These are phyloP conservation scores for Ephydatia muelleri DNA, from an alignment of 37 sponge, comb jelly and placozoan genomes.

Conservation along the genomic window DNA sequence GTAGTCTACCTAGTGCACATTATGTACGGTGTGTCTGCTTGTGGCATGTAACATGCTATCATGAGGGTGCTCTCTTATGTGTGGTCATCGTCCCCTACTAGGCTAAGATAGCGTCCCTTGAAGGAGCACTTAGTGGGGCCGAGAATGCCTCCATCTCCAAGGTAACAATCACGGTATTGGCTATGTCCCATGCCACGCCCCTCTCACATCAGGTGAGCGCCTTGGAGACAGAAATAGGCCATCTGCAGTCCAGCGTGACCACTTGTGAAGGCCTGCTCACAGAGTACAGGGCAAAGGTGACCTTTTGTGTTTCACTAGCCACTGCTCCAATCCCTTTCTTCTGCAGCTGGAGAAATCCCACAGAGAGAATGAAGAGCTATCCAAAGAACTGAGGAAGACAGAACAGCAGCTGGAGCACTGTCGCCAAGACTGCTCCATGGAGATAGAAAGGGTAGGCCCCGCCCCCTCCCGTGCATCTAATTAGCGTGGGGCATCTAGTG, in stretches of 20 bases:
- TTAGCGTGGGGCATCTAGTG: slow-evolving; percentile 27
- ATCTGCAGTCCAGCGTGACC: slow-evolving; percentile 36
- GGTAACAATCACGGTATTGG: not conserved
- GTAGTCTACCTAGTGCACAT: not conserved
- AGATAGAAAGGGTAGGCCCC: slow-evolving; percentile 62
- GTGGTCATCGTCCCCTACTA: slow-evolving; percentile 3
- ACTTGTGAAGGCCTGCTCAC: slow-evolving; percentile 52
- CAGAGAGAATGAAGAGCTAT: slow-evolving; percentile 37
- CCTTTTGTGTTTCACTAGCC: not conserved
- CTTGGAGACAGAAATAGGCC: slow-evolving; percentile 45
- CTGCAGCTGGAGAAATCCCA: slow-evolving; percentile 48
- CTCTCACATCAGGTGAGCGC: slow-evolving; percentile 9
- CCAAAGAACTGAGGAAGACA: slow-evolving; percentile 29
- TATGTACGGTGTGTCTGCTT: not conserved
- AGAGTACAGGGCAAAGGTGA: slow-evolving; percentile 69
- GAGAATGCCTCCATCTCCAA: slow-evolving; percentile 16
- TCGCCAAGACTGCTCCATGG: slow-evolving; percentile 56
- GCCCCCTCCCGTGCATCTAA: not conserved
- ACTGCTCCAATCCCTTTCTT: not conserved
- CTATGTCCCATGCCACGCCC: not conserved
- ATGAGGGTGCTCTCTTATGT: not conserved
- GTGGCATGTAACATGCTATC: too few species aligned
- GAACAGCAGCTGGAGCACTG: slow-evolving; percentile 63
- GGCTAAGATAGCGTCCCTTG: slow-evolving; percentile 25
- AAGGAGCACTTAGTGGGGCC: slow-evolving; percentile 22